Evolutionary conservation across 2,888 invertebrate genomes (phyloP).

Genomic region (Ennomos erosarius): DNA sequence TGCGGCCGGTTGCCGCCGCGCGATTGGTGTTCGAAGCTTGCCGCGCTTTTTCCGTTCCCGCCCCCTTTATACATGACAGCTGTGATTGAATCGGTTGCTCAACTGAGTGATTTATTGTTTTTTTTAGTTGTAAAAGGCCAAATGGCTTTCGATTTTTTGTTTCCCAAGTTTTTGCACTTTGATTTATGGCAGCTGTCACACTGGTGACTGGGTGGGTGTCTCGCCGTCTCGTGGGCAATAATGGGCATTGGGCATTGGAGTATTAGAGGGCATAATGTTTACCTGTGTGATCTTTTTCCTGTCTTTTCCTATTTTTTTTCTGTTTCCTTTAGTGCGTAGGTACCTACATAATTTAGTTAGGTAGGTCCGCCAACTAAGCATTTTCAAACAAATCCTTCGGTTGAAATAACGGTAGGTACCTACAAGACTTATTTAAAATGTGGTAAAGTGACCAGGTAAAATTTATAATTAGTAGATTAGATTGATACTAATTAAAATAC

Average conservation of each 20-base stretch:
- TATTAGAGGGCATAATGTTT: no score
- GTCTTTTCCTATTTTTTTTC: not conserved
- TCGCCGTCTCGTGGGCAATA: constrained; percentile 19
- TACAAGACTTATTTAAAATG: no score
- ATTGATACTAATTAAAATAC: no score
- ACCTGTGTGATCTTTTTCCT: no score
- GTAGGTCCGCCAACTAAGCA: no score
- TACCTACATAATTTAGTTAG: no score
- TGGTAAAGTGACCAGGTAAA: no score
- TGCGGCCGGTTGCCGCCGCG: constrained; percentile 59
- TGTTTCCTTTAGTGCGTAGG: constrained; percentile 17
- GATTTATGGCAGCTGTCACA: constrained; percentile 66
- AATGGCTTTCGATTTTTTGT: constrained; percentile 59
- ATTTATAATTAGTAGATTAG: no score
- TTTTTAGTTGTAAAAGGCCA: constrained; percentile 47
- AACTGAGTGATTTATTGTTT: constrained; percentile 76
- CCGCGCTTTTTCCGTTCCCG: constrained; percentile 81
- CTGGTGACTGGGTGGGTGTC: constrained; percentile 32
- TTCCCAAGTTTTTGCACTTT: constrained; percentile 59
- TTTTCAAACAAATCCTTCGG: no score
- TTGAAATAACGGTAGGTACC: no score
- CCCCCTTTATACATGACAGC: constrained; percentile 76
- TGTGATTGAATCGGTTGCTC: constrained; percentile 77
- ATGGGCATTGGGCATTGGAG: no score
- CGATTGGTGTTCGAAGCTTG: constrained; percentile 80